Evolutionary conservation across 2,113 vertebrate genomes (phyloP).

Genomic region (Trematocara unimaculatum): DNA sequence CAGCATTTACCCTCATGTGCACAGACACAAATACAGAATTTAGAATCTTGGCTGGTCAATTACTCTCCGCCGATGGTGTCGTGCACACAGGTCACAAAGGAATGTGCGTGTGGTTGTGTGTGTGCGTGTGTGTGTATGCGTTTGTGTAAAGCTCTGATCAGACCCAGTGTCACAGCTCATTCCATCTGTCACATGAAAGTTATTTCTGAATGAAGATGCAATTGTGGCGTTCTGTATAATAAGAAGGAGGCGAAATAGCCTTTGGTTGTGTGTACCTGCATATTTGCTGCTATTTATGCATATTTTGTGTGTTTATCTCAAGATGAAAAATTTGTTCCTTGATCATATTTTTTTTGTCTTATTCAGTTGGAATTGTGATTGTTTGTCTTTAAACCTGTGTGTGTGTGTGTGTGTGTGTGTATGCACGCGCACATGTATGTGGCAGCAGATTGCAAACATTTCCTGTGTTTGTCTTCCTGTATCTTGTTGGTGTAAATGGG

Average conservation of each 20-base stretch:
- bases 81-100: conserved; percentile 24
- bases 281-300: not conserved
- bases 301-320: not conserved
- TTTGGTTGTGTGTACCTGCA: not conserved
- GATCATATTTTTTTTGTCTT: not conserved
- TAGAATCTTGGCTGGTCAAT: conserved; percentile 41
- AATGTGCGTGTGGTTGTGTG: not conserved
- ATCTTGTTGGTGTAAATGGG: conserved; percentile 42
- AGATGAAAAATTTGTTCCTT: not conserved
- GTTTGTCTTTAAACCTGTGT: not conserved
- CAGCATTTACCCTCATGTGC: conserved; percentile 1
- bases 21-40: conserved; percentile 41
- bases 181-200: conserved; percentile 57
- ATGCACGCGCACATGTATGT: not conserved
- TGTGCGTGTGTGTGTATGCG: not conserved
- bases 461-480: conserved; percentile 31
- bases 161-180: conserved; percentile 10
- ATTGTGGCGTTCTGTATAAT: not conserved
- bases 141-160: not conserved
- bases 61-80: conserved; percentile 36
- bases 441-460: conserved; percentile 7
- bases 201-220: conserved; percentile 35
- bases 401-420: not conserved
- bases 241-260: not conserved
- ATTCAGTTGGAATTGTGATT: not conserved